Percentiles rank a stretch among this genome's conserved stretches.
Conservation (phyloP, 2,113 vertebrate genomes). For the Lepisosteus osseus region DNA sequence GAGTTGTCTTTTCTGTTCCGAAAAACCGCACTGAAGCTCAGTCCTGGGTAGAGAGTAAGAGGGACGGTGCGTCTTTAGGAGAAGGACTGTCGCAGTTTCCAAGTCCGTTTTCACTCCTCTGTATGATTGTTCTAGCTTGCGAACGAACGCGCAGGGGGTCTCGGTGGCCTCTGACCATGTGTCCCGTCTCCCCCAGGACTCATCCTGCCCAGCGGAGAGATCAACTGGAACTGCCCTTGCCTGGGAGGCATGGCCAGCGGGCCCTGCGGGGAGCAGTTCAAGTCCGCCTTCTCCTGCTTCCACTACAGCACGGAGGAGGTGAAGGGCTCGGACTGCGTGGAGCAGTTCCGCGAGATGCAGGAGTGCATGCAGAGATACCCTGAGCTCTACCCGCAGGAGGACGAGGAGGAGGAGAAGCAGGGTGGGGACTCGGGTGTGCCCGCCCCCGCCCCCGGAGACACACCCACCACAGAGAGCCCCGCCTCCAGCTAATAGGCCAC, state of each 20-base stretch:
- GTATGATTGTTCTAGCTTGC: too few relatives aligned
- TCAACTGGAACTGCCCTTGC: conserved; percentile 98
- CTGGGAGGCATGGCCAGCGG: conserved; percentile 96
- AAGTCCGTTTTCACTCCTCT: too few relatives aligned
- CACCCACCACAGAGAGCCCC: conserved; percentile 35
- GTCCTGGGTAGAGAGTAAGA: too few relatives aligned
- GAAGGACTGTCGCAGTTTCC: too few relatives aligned
- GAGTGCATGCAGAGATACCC: conserved; percentile 96
- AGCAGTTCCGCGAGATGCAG: conserved; percentile 91
- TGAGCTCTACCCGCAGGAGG: conserved; percentile 92
- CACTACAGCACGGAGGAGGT: conserved; percentile 91
- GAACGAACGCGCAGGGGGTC: too few relatives aligned
- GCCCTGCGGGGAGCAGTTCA: conserved; percentile 93
- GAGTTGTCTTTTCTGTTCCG: neutral
- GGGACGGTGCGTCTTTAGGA: too few relatives aligned
- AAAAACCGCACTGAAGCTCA: neutral
- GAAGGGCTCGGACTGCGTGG: conserved; percentile 92
- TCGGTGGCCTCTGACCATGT: too few relatives aligned
- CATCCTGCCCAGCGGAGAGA: conserved; percentile 89
- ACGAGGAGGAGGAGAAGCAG: conserved; percentile 67
- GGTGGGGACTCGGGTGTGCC: conserved; percentile 32
- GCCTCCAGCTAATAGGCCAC: conserved; percentile 60
- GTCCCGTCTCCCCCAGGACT: conserved; percentile 63
- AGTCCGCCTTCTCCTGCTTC: conserved; percentile 96
- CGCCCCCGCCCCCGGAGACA: neutral